Evolutionary conservation across 1,140 invertebrate species (phyloP).

Genomic region (Hormaphis cornu): DNA sequence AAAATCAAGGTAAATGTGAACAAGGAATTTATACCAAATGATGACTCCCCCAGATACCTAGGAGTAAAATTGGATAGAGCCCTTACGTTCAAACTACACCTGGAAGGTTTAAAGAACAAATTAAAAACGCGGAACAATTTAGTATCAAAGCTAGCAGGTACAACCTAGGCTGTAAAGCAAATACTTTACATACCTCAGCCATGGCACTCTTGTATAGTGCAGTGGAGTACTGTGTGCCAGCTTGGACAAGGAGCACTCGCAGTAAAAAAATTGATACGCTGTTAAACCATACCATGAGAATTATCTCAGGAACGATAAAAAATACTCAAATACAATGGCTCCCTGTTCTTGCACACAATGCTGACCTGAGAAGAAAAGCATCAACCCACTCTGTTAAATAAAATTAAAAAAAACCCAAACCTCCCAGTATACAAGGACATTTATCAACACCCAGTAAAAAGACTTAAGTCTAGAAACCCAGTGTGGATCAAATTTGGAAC

Average conservation of each 20-base stretch:
- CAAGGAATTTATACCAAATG: neutral
- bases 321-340: too few relatives aligned
- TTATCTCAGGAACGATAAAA: too few relatives aligned
- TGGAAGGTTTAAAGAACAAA: neutral
- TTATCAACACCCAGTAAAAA: too few relatives aligned
- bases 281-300: too few relatives aligned
- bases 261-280: neutral
- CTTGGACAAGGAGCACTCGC: neutral
- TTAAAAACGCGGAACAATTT: neutral
- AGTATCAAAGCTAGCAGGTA: neutral
- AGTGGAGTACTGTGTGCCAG: too few relatives aligned
- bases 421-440: neutral
- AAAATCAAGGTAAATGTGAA: neutral
- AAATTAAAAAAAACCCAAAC: too few relatives aligned
- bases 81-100: too few relatives aligned
- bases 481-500: too few relatives aligned
- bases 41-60: neutral
- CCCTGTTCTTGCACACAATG: too few relatives aligned
- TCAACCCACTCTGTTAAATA: neutral
- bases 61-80: too few relatives aligned
- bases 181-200: too few relatives aligned
- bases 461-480: neutral
- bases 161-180: neutral
- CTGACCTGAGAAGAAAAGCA: neutral
- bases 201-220: too few relatives aligned